Conservation (phyloP, 2,797 vertebrate genomes). For the Tarsius wallacei region DNA sequence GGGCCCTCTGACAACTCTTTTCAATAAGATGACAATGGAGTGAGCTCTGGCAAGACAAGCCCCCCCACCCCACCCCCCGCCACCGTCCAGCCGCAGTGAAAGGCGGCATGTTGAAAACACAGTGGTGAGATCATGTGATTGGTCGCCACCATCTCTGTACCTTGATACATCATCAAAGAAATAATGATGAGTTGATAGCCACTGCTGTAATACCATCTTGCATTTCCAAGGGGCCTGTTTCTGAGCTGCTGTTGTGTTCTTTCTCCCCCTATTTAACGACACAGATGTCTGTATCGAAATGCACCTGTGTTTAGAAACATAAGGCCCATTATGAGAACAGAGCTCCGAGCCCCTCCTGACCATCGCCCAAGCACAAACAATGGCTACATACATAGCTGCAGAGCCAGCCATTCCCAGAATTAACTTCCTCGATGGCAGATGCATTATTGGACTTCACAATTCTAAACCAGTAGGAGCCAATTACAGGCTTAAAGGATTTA, state of each 20-base stretch:
- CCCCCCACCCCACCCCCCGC: no score
- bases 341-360: constrained; percentile 7
- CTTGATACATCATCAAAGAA: constrained; percentile 66
- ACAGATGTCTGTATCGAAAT: constrained; percentile 73
- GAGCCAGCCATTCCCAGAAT: constrained; percentile 55
- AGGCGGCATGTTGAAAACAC: constrained; percentile 42
- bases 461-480: constrained; percentile 72
- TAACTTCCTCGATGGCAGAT: constrained; percentile 67
- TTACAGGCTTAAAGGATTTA: constrained; percentile 85
- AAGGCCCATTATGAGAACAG: constrained; percentile 79
- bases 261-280: constrained; percentile 30
- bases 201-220: neutral
- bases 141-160: constrained; percentile 17
- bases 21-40: constrained; percentile 16
- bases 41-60: neutral
- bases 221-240: constrained; percentile 62
- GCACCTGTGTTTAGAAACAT: constrained; percentile 85
- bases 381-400: constrained; percentile 64
- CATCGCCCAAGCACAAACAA: neutral
- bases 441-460: constrained; percentile 79
- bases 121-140: neutral
- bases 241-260: constrained; percentile 63
- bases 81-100: neutral
- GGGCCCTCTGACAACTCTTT: constrained; percentile 62
- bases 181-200: constrained; percentile 28